Evolutionary conservation across 2,113 vertebrate genomes (phyloP).

Genomic region (Paralichthys olivaceus): DNA sequence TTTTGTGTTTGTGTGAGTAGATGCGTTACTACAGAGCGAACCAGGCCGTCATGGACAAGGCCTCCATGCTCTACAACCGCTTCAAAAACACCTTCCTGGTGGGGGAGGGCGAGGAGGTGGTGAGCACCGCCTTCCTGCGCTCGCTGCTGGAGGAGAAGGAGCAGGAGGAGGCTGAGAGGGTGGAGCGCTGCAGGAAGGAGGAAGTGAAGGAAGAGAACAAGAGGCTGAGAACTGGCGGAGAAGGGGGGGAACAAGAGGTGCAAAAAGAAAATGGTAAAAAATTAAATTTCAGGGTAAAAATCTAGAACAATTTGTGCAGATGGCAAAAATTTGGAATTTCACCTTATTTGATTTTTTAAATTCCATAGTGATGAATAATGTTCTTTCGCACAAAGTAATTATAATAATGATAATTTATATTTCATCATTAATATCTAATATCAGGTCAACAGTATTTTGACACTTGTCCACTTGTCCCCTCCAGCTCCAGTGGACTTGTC

Average conservation of each 20-base stretch:
- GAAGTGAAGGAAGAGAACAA: constrained; percentile 1
- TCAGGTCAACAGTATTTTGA: too few species aligned
- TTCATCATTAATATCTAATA: background rate
- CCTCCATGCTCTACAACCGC: constrained; percentile 96
- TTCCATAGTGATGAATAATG: background rate
- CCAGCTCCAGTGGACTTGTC: constrained; percentile 21
- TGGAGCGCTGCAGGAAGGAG: constrained; percentile 13
- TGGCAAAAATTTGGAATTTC: too few species aligned
- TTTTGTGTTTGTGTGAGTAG: constrained; percentile 44
- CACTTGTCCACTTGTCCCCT: too few species aligned
- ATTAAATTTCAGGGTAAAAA: background rate
- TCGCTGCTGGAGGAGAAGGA: constrained; percentile 93
- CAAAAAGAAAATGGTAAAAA: background rate
- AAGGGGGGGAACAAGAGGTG: background rate
- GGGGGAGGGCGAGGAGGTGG: constrained; percentile 92
- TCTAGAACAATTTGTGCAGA: too few species aligned
- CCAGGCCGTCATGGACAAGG: constrained; percentile 95
- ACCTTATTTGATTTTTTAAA: too few species aligned
- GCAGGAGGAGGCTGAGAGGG: constrained; percentile 74
- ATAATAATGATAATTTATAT: background rate
- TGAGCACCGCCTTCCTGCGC: constrained; percentile 90
- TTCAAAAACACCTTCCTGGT: constrained; percentile 96
- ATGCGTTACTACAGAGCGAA: constrained; percentile 92
- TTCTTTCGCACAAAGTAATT: background rate
- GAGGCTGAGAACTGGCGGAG: background rate